Conservation (phyloP, 1,140 invertebrate species). For the Diprion similis region DNA sequence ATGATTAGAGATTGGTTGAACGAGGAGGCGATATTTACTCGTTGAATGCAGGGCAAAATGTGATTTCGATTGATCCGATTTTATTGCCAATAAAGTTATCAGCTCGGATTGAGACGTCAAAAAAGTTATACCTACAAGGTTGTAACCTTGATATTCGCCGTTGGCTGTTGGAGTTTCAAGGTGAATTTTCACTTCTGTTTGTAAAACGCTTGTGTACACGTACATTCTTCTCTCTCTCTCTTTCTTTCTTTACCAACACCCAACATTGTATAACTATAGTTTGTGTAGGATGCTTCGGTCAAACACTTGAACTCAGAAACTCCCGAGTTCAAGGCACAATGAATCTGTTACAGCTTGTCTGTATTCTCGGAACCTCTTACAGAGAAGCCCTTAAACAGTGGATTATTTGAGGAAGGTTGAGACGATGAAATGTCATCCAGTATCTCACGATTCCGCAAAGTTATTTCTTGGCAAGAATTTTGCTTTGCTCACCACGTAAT, state of each 20-base stretch:
- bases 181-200: neutral
- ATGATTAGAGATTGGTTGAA: too few species aligned
- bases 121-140: neutral
- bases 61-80: neutral
- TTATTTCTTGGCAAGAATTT: too few species aligned
- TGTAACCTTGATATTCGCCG: neutral
- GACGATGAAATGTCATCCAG: too few species aligned
- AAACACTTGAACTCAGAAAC: neutral
- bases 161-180: neutral
- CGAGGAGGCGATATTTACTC: too few species aligned
- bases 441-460: too few species aligned
- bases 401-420: too few species aligned
- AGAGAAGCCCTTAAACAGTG: neutral
- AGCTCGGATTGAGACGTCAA: too few species aligned
- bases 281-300: neutral
- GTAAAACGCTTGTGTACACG: too few species aligned
- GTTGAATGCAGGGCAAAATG: too few species aligned
- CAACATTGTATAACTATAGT: neutral
- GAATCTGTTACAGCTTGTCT: neutral
- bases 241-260: too few species aligned
- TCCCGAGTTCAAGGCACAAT: neutral
- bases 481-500: too few species aligned
- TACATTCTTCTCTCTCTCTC: too few species aligned
- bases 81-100: neutral
- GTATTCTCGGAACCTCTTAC: neutral